These are phyloP conservation scores for Melanaphis sacchari DNA, from an alignment of 1,140 invertebrate species.

Conservation along the genomic window DNA sequence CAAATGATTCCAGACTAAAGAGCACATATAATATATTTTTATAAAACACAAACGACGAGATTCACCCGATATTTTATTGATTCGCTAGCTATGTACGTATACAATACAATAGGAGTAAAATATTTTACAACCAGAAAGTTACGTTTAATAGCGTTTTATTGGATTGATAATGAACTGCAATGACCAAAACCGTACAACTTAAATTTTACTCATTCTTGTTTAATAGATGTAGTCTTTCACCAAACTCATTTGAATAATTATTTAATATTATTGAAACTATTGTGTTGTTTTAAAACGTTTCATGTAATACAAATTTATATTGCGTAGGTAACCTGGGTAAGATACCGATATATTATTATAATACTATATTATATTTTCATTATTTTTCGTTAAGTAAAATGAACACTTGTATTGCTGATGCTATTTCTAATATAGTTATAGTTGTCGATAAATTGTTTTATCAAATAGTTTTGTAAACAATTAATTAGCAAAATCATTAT, in stretches of 20 bases:
- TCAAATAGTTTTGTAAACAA: background rate
- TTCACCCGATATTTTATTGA: background rate
- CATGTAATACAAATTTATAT: background rate
- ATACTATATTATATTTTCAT: background rate
- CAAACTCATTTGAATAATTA: too few relatives aligned
- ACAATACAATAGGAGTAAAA: background rate
- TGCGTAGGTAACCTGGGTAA: background rate
- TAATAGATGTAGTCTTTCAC: background rate
- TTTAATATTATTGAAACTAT: background rate
- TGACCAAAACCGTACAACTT: background rate
- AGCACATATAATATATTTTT: conserved; percentile 12
- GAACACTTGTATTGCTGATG: background rate
- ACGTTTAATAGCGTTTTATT: background rate
- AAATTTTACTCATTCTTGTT: background rate
- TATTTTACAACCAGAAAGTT: background rate
- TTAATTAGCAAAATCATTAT: background rate
- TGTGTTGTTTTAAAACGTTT: background rate
- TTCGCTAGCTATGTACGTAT: background rate
- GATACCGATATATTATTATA: background rate
- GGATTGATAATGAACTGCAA: background rate
- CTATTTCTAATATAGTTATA: background rate
- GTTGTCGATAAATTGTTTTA: background rate
- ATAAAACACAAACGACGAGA: conserved; percentile 21
- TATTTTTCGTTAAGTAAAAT: background rate
- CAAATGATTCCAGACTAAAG: background rate